Percentiles rank a stretch among this genome's conserved stretches.
Conservation (phyloP, 2,113 vertebrate genomes). For the Oceanodroma tethys region DNA sequence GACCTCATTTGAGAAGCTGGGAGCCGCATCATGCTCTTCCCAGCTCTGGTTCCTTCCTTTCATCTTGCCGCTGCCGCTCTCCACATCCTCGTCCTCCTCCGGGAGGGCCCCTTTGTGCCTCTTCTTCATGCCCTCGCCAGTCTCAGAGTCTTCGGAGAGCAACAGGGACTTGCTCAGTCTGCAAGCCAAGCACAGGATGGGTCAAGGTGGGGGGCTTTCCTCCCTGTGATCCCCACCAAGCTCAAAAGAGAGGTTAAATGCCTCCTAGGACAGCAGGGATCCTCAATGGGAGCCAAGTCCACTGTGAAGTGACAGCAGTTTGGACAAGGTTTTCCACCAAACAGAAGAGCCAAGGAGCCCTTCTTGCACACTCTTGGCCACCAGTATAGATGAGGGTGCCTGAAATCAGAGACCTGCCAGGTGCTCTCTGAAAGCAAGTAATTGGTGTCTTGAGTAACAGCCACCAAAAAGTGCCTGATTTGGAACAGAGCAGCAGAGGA, state of each 20-base stretch:
- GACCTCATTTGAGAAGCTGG: slow-evolving; percentile 86
- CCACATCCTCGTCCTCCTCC: slow-evolving; percentile 83
- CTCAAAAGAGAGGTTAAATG: not conserved
- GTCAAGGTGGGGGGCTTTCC: slow-evolving; percentile 10
- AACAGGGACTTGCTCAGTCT: slow-evolving; percentile 85
- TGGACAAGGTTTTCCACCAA: not conserved
- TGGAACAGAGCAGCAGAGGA: not conserved
- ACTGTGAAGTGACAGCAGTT: not conserved
- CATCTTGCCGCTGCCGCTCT: slow-evolving; percentile 70
- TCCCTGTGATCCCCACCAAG: not conserved
- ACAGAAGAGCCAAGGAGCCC: not conserved
- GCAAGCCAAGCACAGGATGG: slow-evolving; percentile 64
- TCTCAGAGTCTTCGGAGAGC: slow-evolving; percentile 89
- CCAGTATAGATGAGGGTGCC: not conserved
- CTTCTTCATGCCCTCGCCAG: slow-evolving; percentile 84
- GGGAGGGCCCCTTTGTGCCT: slow-evolving; percentile 79
- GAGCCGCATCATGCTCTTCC: slow-evolving; percentile 81
- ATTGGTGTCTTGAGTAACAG: not conserved
- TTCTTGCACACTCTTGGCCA: not conserved
- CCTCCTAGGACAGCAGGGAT: not conserved
- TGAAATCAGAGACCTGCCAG: not conserved
- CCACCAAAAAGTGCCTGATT: not conserved
- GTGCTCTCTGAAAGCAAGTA: not conserved
- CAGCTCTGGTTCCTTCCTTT: slow-evolving; percentile 85
- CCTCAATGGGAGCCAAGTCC: not conserved